A percentile compares a stretch with the other conserved stretches of the same genome.
Conservation (phyloP, 2,113 vertebrate species). For the Brienomyrus brachyistius region DNA sequence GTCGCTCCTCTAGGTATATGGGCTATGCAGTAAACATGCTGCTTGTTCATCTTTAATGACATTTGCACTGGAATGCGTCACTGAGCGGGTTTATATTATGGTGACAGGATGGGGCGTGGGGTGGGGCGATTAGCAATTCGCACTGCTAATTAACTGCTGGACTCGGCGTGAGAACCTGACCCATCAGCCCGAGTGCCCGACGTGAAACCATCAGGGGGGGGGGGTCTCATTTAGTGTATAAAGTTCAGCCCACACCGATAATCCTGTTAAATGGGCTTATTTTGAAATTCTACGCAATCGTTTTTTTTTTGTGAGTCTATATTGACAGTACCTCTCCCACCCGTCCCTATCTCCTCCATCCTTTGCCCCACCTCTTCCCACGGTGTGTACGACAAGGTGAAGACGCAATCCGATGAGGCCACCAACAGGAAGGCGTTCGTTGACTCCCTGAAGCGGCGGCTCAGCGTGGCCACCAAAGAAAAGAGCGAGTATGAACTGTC, state of each 20-base stretch:
- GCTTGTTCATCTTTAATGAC: not conserved
- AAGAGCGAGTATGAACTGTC: conserved; percentile 70
- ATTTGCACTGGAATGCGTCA: not conserved
- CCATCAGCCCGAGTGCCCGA: not conserved
- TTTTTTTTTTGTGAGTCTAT: not conserved
- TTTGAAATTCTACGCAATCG: not conserved
- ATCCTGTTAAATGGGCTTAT: not conserved
- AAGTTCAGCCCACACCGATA: not conserved
- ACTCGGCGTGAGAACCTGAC: not conserved
- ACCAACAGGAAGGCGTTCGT: conserved; percentile 72
- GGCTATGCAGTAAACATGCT: not conserved
- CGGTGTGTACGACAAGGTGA: conserved; percentile 56
- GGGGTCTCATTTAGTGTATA: not conserved
- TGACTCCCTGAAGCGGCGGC: conserved; percentile 77
- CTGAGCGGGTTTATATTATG: not conserved
- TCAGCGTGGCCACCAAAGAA: conserved; percentile 67
- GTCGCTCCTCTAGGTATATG: not conserved
- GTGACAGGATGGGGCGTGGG: not conserved
- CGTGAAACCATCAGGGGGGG: not conserved
- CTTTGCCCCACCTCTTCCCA: not conserved
- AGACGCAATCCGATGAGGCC: conserved; percentile 73
- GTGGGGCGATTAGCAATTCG: not conserved
- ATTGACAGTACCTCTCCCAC: not conserved
- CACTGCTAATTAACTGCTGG: not conserved
- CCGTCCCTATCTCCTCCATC: not conserved